A percentile compares a stretch with the other conserved stretches of the same genome.
These are phyloP conservation scores for Halesus radiatus DNA, from an alignment of 1,140 invertebrate species.

Conservation along the genomic window DNA sequence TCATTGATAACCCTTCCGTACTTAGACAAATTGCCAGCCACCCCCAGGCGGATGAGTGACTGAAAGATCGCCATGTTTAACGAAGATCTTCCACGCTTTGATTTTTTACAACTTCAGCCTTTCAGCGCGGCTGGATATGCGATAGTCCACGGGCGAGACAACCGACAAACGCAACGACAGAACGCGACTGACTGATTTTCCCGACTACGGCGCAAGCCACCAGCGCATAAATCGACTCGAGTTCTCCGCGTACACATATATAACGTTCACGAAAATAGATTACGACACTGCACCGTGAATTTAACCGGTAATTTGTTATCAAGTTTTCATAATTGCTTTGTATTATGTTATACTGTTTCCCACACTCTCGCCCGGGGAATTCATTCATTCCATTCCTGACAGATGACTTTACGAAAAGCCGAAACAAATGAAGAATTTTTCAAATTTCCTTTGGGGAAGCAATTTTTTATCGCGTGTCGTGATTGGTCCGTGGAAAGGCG, in stretches of 20 bases:
- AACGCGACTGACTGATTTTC: conserved; percentile 36
- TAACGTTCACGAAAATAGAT: conserved; percentile 12
- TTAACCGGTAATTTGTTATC: not conserved
- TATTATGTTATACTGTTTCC: not conserved
- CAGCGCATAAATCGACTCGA: conserved; percentile 30
- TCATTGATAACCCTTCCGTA: conserved; percentile 42
- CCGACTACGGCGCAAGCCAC: conserved; percentile 22
- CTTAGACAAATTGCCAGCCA: conserved; percentile 14
- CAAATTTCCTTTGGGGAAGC: not conserved
- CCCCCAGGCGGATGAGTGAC: conserved; percentile 40
- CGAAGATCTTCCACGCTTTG: not conserved
- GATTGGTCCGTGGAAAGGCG: conserved; percentile 44
- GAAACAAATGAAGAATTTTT: conserved; percentile 20
- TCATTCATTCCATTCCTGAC: conserved; percentile 1
- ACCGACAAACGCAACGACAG: conserved; percentile 35
- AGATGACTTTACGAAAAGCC: not conserved
- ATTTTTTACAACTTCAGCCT: not conserved
- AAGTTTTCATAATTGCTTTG: not conserved
- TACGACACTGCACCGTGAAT: not conserved
- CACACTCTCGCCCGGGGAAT: not conserved
- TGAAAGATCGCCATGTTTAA: conserved; percentile 49
- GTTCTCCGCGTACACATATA: not conserved
- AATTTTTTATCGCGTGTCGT: not conserved
- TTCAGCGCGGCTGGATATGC: not conserved
- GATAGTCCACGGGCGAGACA: not conserved